Conservation (phyloP, 2,113 vertebrate species). For the Dryoscopus gambensis region DNA sequence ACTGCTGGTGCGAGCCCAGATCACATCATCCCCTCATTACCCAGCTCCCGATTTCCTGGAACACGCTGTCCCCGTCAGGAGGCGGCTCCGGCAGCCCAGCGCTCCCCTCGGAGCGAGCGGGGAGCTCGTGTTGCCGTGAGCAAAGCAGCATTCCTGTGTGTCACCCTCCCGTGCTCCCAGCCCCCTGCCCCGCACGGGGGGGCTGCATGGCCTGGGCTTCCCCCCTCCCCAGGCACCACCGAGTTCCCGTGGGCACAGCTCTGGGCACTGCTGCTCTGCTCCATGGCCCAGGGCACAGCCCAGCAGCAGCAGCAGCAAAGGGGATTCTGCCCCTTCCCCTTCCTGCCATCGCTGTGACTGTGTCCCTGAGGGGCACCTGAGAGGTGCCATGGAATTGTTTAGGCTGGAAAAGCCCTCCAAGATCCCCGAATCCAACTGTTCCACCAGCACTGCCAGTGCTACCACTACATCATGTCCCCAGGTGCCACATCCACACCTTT, state of each 20-base stretch:
- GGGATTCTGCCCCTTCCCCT: background rate
- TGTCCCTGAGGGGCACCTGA: too few relatives aligned
- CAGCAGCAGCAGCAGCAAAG: background rate
- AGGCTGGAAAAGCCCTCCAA: background rate
- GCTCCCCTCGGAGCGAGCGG: background rate
- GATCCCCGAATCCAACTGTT: accelerated
- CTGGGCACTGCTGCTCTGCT: accelerated
- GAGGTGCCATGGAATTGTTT: background rate
- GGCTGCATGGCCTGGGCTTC: background rate
- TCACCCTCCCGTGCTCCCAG: background rate
- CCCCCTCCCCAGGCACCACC: background rate
- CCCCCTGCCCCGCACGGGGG: background rate
- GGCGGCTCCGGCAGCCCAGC: background rate
- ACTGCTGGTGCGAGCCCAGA: background rate
- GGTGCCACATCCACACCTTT: background rate
- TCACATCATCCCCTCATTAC: background rate
- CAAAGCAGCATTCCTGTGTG: background rate
- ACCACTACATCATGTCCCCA: background rate
- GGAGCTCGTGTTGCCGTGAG: background rate
- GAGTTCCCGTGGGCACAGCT: too few relatives aligned
- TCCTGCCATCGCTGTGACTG: background rate
- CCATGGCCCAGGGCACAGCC: accelerated
- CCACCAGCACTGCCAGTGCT: background rate
- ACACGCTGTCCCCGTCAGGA: background rate
- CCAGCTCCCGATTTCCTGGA: background rate